A percentile compares a stretch with the other conserved stretches of the same genome.
Conservation (phyloP, 2,113 vertebrate genomes). For the Vombatus ursinus region DNA sequence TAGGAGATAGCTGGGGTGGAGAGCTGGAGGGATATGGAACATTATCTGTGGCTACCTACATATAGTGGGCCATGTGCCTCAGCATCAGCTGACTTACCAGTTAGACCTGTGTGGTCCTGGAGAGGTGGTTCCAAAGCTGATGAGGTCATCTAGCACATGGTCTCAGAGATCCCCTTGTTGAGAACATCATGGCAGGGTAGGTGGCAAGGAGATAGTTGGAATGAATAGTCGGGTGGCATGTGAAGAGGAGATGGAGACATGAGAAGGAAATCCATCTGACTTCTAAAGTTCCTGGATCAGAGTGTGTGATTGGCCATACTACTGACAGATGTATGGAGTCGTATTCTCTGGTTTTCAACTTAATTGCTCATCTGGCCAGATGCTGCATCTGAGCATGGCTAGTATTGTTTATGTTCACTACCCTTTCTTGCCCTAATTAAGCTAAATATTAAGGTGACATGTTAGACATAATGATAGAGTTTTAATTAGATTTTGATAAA, state of each 20-base stretch:
- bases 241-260: not conserved
- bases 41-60: not conserved
- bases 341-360: not conserved
- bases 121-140: not conserved
- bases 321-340: not conserved
- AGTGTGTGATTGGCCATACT: not conserved
- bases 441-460: conserved; percentile 53
- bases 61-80: not conserved
- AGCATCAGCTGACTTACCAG: not conserved
- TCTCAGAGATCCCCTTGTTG: not conserved
- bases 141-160: not conserved
- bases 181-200: not conserved
- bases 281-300: not conserved
- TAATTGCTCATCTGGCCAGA: not conserved
- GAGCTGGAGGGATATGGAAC: not conserved
- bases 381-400: not conserved
- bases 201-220: not conserved
- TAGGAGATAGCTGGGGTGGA: not conserved
- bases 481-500: conserved; percentile 79
- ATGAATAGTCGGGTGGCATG: not conserved
- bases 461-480: conserved; percentile 70
- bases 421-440: not conserved
- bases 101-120: not conserved
- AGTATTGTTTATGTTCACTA: not conserved
- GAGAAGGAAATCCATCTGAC: not conserved